These are phyloP conservation scores for Limanda limanda DNA, from an alignment of 2,113 vertebrate genomes.

Conservation along the genomic window DNA sequence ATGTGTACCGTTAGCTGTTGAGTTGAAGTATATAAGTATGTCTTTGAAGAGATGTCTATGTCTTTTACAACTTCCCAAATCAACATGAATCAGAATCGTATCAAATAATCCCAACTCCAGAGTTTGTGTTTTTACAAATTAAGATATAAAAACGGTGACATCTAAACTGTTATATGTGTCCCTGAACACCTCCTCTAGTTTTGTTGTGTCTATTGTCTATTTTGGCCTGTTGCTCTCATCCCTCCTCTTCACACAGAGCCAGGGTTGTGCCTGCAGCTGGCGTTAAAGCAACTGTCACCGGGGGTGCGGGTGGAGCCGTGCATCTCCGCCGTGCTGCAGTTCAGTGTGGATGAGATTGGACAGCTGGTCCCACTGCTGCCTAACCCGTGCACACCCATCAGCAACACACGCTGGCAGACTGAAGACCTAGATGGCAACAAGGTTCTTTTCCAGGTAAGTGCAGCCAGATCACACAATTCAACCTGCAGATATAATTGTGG, in stretches of 20 bases:
- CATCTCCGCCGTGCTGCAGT: conserved; percentile 88
- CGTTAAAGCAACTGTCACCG: conserved; percentile 88
- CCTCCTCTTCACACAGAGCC: conserved; percentile 19
- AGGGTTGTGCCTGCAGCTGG: conserved; percentile 86
- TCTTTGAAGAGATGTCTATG: too few species aligned
- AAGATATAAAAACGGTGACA: too few species aligned
- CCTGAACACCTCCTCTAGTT: not conserved
- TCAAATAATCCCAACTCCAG: too few species aligned
- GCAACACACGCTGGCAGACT: conserved; percentile 92
- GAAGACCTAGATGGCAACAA: conserved; percentile 94
- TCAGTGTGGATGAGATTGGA: conserved; percentile 90
- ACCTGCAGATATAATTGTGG: not conserved
- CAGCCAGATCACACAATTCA: not conserved
- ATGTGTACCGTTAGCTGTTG: too few species aligned
- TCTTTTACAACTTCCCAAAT: too few species aligned
- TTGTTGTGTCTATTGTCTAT: not conserved
- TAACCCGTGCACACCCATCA: conserved; percentile 92
- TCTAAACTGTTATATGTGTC: too few species aligned
- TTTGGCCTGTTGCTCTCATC: not conserved
- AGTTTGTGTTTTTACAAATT: too few species aligned
- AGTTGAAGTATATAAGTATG: too few species aligned
- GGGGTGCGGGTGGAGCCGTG: conserved; percentile 85
- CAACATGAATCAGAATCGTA: too few species aligned
- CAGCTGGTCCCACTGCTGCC: conserved; percentile 95
- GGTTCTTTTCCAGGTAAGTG: conserved; percentile 91